Evolutionary conservation across 1,140 invertebrate species (phyloP), one percentile per base, ranked within the genome.

Genomic region (Monochamus saltuarius): DNA sequence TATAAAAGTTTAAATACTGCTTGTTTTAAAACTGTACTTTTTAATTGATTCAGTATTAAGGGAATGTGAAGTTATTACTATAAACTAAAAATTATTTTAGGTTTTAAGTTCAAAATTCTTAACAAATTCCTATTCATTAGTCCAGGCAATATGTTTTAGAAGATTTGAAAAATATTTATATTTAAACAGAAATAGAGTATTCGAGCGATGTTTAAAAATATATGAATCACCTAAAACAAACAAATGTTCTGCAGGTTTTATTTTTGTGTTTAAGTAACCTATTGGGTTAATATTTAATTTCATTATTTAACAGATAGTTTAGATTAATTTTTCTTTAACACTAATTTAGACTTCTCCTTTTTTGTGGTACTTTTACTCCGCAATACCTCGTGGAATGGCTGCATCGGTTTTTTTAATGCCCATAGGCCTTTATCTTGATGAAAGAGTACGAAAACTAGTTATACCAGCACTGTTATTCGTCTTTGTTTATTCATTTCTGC

Each of bases 361-460:
- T 77, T 75, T 94, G 8, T 99, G 98, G 98, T 99, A 99, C 77
- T 98, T 98, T 76, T 98, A 96, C 78, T 98, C 95, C 35, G 97
- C 95, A 1, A 77, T 99, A 19, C 97, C 97, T 1, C 81, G 96
- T 59, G 91, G 92, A 4, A 80, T 99, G 68, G 89, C 87, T 1
- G 80, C 88, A 3, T 94, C 94, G 42, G 73, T 93, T 17, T 72
- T 94, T 11, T 78, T 99, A 36, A 79, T 97, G 53, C 94, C 93
- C 7, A 65, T 95, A 29, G 94, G 95, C 35, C 76, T 90, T 17
- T 84, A 84, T 53, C 77, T 89, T 59, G 92, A 96, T 70, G 76
- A 80, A 56, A 82, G 92, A 68, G 80, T 89, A 39, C 75, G 87
- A 47, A 81, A 81, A 39, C 71, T 97, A 38, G 78, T 89, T 0